Conservation (phyloP, 2,888 invertebrate species). For the Apodemia hepburni region DNA sequence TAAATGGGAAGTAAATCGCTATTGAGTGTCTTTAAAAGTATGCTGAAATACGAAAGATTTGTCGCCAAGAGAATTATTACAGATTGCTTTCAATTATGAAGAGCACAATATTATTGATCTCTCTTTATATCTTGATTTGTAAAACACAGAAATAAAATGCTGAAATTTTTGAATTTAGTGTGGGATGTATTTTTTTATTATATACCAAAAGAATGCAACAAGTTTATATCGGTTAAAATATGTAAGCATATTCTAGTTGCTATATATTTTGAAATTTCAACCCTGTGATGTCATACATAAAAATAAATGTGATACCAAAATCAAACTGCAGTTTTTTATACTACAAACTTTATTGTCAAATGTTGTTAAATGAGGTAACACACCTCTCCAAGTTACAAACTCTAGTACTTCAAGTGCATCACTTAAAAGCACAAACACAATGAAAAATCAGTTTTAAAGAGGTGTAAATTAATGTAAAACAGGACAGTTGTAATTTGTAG, state of each 20-base stretch:
- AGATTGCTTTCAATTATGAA: no score
- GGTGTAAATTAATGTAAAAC: background rate
- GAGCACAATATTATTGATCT: no score
- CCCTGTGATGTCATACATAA: slow-evolving; percentile 12
- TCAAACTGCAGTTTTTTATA: slow-evolving; percentile 37
- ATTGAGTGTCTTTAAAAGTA: no score
- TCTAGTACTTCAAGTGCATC: slow-evolving; percentile 59
- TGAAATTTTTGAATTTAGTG: background rate
- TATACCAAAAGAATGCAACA: background rate
- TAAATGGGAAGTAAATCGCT: no score
- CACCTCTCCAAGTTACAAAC: slow-evolving; percentile 47
- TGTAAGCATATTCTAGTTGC: slow-evolving; percentile 17
- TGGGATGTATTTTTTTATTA: background rate
- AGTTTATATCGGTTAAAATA: background rate
- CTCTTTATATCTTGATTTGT: no score
- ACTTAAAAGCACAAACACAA: slow-evolving; percentile 29
- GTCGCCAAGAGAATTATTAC: no score
- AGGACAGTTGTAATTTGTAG: slow-evolving; percentile 22
- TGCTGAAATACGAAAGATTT: no score
- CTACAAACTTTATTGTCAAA: slow-evolving; percentile 68
- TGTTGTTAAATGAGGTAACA: slow-evolving; percentile 51
- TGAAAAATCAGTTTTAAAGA: background rate
- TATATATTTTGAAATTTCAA: slow-evolving; percentile 6
- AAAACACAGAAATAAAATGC: no score
- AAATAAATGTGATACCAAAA: slow-evolving; percentile 30